Conservation (phyloP, 2,888 invertebrate genomes). For the Parasteatoda lunata region DNA sequence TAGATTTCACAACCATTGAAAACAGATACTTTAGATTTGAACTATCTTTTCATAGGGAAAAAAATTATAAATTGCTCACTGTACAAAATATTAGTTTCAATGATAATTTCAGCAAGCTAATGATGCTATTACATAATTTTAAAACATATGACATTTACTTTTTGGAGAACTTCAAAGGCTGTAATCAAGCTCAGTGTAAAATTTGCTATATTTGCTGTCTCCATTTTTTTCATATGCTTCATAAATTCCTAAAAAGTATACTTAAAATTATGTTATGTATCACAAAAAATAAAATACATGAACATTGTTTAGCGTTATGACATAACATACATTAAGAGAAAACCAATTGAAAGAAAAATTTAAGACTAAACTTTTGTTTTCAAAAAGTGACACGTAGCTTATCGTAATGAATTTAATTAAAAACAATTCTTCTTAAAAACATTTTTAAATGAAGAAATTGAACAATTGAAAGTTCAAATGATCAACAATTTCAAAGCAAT, state of each 20-base stretch:
- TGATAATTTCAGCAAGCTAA: too few species aligned
- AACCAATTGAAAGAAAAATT: too few species aligned
- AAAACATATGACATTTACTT: constrained; percentile 77
- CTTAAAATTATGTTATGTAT: not conserved
- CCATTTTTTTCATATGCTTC: constrained; percentile 80
- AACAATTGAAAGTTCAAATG: too few species aligned
- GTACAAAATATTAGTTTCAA: too few species aligned
- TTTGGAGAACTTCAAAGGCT: constrained; percentile 87
- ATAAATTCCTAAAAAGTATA: constrained; percentile 83
- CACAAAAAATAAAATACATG: not conserved
- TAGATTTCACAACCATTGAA: too few species aligned
- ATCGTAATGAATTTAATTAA: constrained; percentile 2
- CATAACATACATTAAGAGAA: too few species aligned
- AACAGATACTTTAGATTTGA: too few species aligned
- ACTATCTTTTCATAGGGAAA: too few species aligned
- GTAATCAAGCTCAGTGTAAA: constrained; percentile 85
- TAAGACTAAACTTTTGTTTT: too few species aligned
- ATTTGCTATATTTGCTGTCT: constrained; percentile 87
- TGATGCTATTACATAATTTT: not conserved
- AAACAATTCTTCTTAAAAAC: not conserved
- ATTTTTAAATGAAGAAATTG: too few species aligned
- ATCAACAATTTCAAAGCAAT: too few species aligned
- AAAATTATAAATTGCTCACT: too few species aligned
- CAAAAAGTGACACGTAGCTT: not conserved
- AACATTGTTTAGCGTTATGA: not conserved